Conservation (phyloP, 2,888 invertebrate genomes). For the Calephelis perditalis region DNA sequence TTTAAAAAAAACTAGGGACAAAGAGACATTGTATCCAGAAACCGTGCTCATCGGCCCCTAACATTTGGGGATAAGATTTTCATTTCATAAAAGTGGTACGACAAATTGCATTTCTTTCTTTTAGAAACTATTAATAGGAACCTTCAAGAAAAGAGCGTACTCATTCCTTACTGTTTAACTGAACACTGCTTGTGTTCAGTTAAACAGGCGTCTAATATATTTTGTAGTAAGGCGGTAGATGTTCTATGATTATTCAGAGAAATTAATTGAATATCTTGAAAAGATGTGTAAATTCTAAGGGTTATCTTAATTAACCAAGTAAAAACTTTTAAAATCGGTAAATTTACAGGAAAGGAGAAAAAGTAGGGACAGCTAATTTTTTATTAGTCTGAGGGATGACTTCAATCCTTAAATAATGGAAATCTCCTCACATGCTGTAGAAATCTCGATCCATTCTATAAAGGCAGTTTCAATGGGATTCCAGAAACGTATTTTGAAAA, state of each 20-base stretch:
- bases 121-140: constrained; percentile 19
- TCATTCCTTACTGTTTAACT: no score
- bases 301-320: not conserved
- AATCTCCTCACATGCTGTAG: no score
- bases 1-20: constrained; percentile 42
- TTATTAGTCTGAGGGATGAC: no score
- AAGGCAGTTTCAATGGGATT: no score
- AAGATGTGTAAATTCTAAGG: not conserved
- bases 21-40: constrained; percentile 40
- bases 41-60: constrained; percentile 43
- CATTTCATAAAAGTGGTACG: constrained; percentile 62
- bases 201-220: no score
- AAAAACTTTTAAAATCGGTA: no score
- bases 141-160: not conserved
- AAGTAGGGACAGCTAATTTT: no score
- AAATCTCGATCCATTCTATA: no score
- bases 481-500: no score
- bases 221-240: constrained; percentile 20
- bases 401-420: no score
- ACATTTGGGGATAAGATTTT: constrained; percentile 52
- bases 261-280: not conserved
- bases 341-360: no score
- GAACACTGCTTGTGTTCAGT: no score
- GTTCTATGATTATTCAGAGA: not conserved
- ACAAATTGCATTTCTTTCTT: constrained; percentile 51